phyloP scores from a whole-genome alignment of 2,113 vertebrate genomes.

The Psittacula cyanocephala region DNA sequence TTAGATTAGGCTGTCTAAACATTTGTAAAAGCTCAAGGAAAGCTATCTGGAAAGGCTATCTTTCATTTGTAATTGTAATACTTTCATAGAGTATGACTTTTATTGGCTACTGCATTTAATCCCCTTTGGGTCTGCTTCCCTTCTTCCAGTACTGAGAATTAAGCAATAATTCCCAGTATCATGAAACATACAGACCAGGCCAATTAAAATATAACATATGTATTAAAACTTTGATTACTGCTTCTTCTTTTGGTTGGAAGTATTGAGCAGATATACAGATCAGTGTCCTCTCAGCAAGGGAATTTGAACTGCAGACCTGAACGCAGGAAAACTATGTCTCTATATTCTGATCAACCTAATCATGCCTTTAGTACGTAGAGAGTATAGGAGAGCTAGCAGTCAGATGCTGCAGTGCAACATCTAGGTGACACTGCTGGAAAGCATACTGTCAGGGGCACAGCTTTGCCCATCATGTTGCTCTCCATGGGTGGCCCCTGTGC shows the following conservation, averaged over 20 bases:
- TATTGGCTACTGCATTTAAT: not conserved
- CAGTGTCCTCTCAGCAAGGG: not conserved
- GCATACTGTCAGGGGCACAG: not conserved
- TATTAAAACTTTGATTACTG: not conserved
- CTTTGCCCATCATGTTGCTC: not conserved
- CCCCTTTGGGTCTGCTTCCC: not conserved
- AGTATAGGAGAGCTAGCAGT: not conserved
- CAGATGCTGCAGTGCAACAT: not conserved
- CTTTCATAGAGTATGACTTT: conserved; percentile 13
- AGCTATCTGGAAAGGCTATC: conserved; percentile 39
- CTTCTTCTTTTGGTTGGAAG: not conserved
- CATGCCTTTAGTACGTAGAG: not conserved
- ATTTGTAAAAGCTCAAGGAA: conserved; percentile 57
- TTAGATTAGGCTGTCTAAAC: conserved; percentile 55
- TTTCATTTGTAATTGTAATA: conserved; percentile 16
- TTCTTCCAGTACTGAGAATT: not conserved
- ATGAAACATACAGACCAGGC: not conserved
- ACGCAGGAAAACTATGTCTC: not conserved
- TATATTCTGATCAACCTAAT: not conserved
- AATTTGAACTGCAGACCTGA: not conserved
- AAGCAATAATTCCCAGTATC: conserved; percentile 10
- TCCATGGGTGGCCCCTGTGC: not conserved
- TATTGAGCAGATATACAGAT: not conserved
- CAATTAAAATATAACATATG: not conserved
- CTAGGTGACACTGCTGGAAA: not conserved